Conservation (phyloP, 2,797 vertebrate species). For the Acropternis orthonyx region DNA sequence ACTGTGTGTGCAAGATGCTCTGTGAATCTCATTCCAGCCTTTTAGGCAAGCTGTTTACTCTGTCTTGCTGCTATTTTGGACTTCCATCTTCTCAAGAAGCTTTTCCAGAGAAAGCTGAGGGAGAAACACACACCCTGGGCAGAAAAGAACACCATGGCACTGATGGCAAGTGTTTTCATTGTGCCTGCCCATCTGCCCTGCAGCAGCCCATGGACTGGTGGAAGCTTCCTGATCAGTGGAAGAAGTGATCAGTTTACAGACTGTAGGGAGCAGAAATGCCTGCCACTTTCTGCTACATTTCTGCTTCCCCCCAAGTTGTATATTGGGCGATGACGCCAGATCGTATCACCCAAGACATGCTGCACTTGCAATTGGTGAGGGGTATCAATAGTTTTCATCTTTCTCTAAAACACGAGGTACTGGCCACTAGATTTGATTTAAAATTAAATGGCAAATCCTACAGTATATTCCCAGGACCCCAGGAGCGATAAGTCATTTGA, state of each 20-base stretch:
- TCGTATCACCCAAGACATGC: accelerated
- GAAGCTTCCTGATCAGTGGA: background rate
- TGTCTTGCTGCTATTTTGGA: background rate
- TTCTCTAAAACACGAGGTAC: background rate
- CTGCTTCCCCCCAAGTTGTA: background rate
- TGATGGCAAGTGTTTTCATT: background rate
- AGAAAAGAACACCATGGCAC: background rate
- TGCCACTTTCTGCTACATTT: background rate
- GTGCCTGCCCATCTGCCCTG: background rate
- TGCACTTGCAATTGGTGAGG: background rate
- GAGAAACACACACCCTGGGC: background rate
- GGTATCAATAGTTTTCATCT: constrained; percentile 6
- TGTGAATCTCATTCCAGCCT: background rate
- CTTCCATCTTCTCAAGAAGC: background rate
- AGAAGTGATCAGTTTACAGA: background rate
- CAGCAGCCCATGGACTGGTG: background rate
- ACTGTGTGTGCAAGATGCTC: background rate
- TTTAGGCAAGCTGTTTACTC: background rate
- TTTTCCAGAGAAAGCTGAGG: background rate
- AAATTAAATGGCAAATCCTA: constrained; percentile 27
- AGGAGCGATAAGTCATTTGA: constrained; percentile 44
- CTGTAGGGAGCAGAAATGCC: background rate
- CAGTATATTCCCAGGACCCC: constrained; percentile 38
- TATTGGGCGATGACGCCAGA: background rate
- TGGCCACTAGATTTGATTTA: constrained; percentile 36